phyloP scores from a whole-genome alignment of 2,797 vertebrate species.

The Dermochelys coriacea region DNA sequence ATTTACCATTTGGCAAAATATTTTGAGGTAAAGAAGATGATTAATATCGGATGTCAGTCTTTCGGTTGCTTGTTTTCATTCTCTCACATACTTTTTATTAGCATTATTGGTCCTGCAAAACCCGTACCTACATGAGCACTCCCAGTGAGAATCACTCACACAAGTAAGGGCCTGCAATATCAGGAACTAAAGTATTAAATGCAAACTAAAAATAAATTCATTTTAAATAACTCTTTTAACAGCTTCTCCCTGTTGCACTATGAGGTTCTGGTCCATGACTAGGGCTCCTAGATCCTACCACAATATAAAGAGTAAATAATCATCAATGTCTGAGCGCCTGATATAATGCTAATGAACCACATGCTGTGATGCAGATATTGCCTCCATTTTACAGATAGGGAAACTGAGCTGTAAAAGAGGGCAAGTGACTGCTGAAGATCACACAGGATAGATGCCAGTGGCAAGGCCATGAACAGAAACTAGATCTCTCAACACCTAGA shows the following conservation, averaged over 20 bases:
- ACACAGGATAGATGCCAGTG: rapidly evolving
- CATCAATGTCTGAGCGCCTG: not conserved
- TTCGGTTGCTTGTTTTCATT: no score
- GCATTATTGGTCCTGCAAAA: no score
- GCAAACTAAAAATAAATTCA: no score
- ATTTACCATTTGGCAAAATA: not conserved
- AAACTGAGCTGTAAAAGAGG: not conserved
- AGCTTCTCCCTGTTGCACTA: not conserved
- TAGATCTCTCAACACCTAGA: not conserved
- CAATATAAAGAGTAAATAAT: not conserved
- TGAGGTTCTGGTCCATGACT: not conserved
- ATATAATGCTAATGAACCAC: not conserved
- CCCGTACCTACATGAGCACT: no score
- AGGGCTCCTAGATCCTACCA: not conserved
- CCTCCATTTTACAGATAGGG: not conserved
- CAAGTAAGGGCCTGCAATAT: no score
- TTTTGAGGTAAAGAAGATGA: no score
- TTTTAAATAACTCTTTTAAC: not conserved
- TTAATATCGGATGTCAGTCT: no score
- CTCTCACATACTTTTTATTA: no score
- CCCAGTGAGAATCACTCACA: no score
- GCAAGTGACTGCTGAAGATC: not conserved
- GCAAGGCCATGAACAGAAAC: not conserved
- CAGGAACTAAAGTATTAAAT: no score
- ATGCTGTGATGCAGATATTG: no score